Conservation (phyloP, 2,113 vertebrate species). For the rat (Rattus norvegicus) region GRCr8 NC_086023.1:133231501-133232000, state of each 20-base stretch:
- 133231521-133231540: slow-evolving; percentile 48
- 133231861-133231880: not conserved
- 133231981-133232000: not conserved
- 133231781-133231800: too few relatives aligned
- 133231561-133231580: slow-evolving; percentile 66
- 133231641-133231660: not conserved
- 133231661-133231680: not conserved
- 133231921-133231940: not conserved
- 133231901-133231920: not conserved
- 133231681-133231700: not conserved
- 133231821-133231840: not conserved
- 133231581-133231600: slow-evolving; percentile 54
- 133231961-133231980: not conserved
- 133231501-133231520: not conserved
- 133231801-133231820: not conserved
- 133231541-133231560: slow-evolving; percentile 61
- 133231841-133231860: not conserved
- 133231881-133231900: not conserved
- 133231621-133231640: slow-evolving; percentile 6
- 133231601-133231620: slow-evolving; percentile 42
- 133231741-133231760: not conserved
- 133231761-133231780: not conserved
- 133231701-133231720: not conserved
- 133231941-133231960: not conserved
- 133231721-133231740: not conserved